Base-by-base conservation (phyloP, 2,113 vertebrate species). In the Asarcornis scutulata region DNA sequence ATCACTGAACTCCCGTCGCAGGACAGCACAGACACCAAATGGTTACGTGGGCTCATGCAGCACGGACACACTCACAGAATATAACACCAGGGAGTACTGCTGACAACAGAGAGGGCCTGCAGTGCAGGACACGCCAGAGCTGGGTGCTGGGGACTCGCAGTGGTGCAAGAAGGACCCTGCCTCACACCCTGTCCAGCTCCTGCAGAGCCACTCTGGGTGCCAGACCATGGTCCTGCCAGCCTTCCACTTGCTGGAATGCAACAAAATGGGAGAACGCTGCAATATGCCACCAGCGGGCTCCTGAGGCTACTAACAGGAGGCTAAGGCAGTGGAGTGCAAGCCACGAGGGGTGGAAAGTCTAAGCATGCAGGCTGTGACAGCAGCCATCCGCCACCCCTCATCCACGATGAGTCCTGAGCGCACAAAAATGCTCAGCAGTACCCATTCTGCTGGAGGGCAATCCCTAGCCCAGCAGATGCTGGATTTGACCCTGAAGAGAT, bases 351-450 rank as follows among this genome's bases (percentile, higher is more conserved):
- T 53, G 60, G 21, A 46, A 69, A 27, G 23, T 29, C 53, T 48
- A 4, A 0, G 0, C 6, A 20, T 1, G 3, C 0, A 1, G 40
- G 44, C 40, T 62, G 17, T 44, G 63, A 69, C 36, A 46, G 44
- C 1, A 2, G 46, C 60, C 21, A 34, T 16, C 15, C 1, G 2
- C 16, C 25, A 86, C 20, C 23, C 20, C 15, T 48, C 34, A 58
- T 2, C 6, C 63, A 58, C 0, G 1, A 11, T 2, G 46, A 23
- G 34, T 44, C 52, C 46, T 69, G 36, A 29, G 32, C 22, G 25
- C 67, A 38, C 31, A 64, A 6, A 20, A 38, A 6, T 12, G 27
- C 79, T 26, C 76, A 63, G 81, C 34, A 50, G 44, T 11, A 52
- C 36, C 32, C 0, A 0, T 34, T 68, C 48, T 62, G 72, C 63